A percentile compares a stretch with the other conserved stretches of the same genome.
These are phyloP conservation scores for Spizaetus ornatus DNA, from an alignment of 2,113 vertebrate species.

Conservation along the genomic window DNA sequence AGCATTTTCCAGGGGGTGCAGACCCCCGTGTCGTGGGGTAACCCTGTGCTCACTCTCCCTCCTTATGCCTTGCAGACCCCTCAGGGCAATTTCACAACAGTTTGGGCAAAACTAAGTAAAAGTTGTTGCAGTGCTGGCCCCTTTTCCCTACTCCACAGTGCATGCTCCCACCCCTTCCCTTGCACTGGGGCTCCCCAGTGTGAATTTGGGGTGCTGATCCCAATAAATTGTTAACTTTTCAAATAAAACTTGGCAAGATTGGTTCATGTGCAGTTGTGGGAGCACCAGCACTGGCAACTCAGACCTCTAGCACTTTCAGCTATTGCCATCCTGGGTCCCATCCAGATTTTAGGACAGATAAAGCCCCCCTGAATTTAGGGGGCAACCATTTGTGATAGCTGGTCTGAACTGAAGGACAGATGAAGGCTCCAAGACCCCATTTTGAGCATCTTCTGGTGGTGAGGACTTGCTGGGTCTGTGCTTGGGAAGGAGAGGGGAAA, in stretches of 20 bases:
- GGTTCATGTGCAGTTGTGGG: neutral
- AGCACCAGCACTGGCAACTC: neutral
- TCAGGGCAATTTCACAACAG: neutral
- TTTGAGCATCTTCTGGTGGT: neutral
- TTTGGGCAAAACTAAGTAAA: neutral
- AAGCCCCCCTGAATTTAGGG: neutral
- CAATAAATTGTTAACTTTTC: neutral
- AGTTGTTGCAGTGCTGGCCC: neutral
- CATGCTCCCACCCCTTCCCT: neutral
- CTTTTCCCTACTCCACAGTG: neutral
- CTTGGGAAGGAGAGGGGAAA: neutral
- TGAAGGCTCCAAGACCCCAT: neutral
- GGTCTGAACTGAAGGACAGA: neutral
- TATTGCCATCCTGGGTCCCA: neutral
- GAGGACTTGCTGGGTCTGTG: neutral
- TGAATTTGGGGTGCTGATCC: neutral
- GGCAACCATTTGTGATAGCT: neutral
- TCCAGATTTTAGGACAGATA: neutral
- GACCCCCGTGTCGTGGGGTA: accelerated
- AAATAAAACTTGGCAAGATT: neutral
- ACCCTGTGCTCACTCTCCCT: neutral
- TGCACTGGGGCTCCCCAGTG: accelerated
- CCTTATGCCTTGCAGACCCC: neutral
- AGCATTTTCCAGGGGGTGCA: neutral
- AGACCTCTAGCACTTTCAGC: neutral